Conservation (phyloP, 2,113 vertebrate species). For the Eubucco bourcierii region DNA sequence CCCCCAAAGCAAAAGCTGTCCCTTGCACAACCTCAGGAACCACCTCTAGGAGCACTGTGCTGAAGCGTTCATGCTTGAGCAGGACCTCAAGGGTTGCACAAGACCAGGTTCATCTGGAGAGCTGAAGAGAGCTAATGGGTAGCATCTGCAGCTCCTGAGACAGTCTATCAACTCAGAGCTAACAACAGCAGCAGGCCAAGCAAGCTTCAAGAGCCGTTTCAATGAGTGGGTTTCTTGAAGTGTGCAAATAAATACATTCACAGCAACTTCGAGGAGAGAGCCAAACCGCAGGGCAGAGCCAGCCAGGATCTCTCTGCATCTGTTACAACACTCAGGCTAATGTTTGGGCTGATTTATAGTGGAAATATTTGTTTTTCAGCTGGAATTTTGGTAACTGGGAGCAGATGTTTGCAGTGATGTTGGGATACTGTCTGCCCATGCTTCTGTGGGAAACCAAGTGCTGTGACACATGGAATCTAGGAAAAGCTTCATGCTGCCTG, state of each 20-base stretch:
- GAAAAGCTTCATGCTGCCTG: conserved; percentile 1
- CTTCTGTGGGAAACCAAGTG: neutral
- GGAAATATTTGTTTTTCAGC: conserved; percentile 68
- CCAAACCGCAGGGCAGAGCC: conserved; percentile 31
- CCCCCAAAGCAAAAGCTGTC: neutral
- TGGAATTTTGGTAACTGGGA: conserved; percentile 57
- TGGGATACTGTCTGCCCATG: conserved; percentile 31
- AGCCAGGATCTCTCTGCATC: conserved; percentile 40
- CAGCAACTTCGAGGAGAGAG: conserved; percentile 22
- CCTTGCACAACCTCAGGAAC: neutral
- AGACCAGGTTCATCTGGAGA: conserved; percentile 60
- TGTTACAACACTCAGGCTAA: conserved; percentile 37
- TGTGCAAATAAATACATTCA: conserved; percentile 65
- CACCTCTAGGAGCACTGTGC: neutral
- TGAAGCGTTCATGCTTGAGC: neutral
- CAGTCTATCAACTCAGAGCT: conserved; percentile 1
- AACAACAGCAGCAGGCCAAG: neutral
- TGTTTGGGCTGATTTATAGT: conserved; percentile 39
- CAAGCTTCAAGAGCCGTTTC: neutral
- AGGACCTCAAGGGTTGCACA: neutral
- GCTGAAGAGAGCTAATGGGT: conserved; percentile 59
- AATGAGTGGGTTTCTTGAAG: conserved; percentile 46
- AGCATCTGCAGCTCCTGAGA: conserved; percentile 41
- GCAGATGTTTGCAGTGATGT: conserved; percentile 64
- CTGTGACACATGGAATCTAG: neutral